Base-by-base conservation (phyloP, 2,888 invertebrate species). In the Rhodophaea formosa region DNA sequence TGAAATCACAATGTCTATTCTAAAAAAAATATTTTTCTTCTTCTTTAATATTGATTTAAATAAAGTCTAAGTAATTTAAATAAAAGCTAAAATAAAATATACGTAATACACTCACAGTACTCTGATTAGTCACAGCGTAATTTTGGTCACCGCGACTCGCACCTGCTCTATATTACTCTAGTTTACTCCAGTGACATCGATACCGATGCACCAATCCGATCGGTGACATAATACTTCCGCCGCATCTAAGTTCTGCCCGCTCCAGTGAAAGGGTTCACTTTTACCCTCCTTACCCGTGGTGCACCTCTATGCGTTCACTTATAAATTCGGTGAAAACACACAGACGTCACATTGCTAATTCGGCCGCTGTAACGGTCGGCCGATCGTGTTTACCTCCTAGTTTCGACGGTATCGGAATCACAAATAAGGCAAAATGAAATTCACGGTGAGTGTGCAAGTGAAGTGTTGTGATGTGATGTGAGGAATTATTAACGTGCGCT, bases 191-290 rank as follows among this genome's bases (percentile, higher is more conserved):
- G 68, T 71, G 74, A 78, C 79, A 77, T 77, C 74, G 70, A 70
- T 68, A 67, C 72, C 79, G 75, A 70, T 77, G 77, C 79, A 79
- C 71, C 75, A 78, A 81, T 80, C 75, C 75, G 82, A 70, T 70
- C 70, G 64, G 68, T 88, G 85, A 88, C 70, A 84, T 72, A 89
- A 89, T 64, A 65, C 77, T 86, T 89, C 88, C 88, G 88, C 75
- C 80, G 88, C 79, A 89, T 88, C 88, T 86, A n/a, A 39, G 88
- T 88, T 90, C 86, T 88, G 87, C 88, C 71, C 75, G 65, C 69
- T 75, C 70, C 82, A 88, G 90, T 91, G 90, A 91, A 91, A 91
- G 90, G 90, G 90, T 90, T 79, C 75, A 88, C 88, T 88, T 85
- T 86, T 88, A 88, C 90, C 88, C 88, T 86, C 82, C 82, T 82